phyloP scores from a whole-genome alignment of 2,888 invertebrate species.

The Drosophila infuscata region DNA sequence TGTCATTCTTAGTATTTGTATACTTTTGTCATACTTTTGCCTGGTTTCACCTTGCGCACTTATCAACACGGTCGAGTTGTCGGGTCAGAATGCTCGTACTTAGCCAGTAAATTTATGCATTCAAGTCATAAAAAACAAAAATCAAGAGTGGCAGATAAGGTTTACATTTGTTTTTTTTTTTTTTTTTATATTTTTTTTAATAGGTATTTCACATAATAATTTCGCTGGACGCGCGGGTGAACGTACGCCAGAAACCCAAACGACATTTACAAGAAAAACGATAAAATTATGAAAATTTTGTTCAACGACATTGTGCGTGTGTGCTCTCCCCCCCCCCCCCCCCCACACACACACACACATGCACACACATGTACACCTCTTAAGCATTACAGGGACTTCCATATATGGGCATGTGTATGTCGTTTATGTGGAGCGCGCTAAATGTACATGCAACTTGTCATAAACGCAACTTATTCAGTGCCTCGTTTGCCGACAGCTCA shows the following conservation, averaged over 20 bases:
- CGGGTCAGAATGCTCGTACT: constrained; percentile 24
- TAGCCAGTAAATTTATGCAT: constrained; percentile 72
- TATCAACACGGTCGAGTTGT: constrained; percentile 59
- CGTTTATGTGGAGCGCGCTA: constrained; percentile 65
- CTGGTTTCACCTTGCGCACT: constrained; percentile 55
- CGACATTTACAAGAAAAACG: constrained; percentile 75
- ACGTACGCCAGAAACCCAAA: constrained; percentile 54
- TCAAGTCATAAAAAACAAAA: constrained; percentile 71
- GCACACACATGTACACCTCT: background rate
- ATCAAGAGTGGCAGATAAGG: constrained; percentile 51
- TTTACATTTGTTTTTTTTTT: constrained; percentile 27
- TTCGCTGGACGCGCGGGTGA: constrained; percentile 51
- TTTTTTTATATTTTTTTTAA: constrained; percentile 41
- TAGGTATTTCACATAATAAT: constrained; percentile 75
- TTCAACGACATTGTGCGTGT: constrained; percentile 45
- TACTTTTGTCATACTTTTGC: constrained; percentile 5
- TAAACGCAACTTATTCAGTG: constrained; percentile 52
- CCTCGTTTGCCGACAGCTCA: constrained; percentile 19
- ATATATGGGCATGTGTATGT: constrained; percentile 48
- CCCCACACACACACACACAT: background rate
- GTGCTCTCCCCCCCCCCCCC: background rate
- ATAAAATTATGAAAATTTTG: constrained; percentile 80
- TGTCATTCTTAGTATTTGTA: background rate
- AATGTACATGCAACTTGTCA: constrained; percentile 73
- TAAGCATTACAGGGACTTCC: constrained; percentile 11